These are phyloP conservation scores for Stichodactyla helianthus DNA, from an alignment of 64 coral and sea anemone genomes.

Conservation along the genomic window DNA sequence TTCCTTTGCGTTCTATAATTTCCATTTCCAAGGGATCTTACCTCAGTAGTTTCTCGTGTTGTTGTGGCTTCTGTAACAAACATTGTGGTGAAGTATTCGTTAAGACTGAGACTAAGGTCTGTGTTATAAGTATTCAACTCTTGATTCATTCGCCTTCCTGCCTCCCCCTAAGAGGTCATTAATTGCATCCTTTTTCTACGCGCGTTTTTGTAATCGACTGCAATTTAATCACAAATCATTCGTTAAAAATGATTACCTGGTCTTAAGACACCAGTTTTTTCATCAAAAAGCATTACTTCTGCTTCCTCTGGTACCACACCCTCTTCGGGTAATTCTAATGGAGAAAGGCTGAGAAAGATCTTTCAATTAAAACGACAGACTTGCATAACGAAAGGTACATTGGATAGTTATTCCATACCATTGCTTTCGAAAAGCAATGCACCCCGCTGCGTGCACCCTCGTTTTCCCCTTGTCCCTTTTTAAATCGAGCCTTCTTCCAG, in stretches of 20 bases:
- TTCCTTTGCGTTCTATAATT: too few species aligned
- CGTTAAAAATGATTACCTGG: background rate
- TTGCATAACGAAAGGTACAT: too few species aligned
- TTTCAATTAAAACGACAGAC: too few species aligned
- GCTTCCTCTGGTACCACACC: background rate
- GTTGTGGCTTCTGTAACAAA: background rate
- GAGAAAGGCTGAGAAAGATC: conserved; percentile 10
- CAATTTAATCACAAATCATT: background rate
- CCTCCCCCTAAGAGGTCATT: too few species aligned
- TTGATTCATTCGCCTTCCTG: too few species aligned
- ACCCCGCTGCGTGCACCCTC: too few species aligned
- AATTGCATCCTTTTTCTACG: too few species aligned
- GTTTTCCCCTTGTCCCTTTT: too few species aligned
- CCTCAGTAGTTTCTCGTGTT: background rate
- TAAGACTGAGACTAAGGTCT: background rate
- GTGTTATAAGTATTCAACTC: too few species aligned
- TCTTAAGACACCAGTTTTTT: conserved; percentile 5
- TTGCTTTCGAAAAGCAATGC: too few species aligned
- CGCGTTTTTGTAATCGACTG: background rate
- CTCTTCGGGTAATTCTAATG: background rate
- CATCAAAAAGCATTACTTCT: conserved; percentile 10
- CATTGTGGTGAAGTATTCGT: background rate
- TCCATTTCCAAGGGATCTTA: background rate
- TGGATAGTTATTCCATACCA: too few species aligned
- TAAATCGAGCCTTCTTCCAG: too few species aligned